Conservation (phyloP, 1,140 invertebrate species). For the Zaprionus davidi region DNA sequence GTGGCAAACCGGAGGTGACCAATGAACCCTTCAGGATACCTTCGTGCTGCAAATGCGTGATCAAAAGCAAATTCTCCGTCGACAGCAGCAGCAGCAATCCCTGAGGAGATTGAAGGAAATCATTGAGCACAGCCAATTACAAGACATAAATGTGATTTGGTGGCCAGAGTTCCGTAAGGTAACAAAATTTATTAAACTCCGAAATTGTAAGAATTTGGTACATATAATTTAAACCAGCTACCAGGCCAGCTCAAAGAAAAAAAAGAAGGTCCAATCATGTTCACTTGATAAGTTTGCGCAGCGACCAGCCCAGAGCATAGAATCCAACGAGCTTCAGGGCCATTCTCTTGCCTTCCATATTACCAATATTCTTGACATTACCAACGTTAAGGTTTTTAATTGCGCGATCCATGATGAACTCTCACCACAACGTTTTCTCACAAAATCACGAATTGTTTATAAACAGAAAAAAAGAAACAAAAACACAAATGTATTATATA, state of each 20-base stretch:
- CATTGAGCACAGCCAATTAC: not conserved
- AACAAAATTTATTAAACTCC: slow-evolving; percentile 12
- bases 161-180: slow-evolving; percentile 47
- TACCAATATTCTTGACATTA: slow-evolving; percentile 49
- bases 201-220: slow-evolving; percentile 22
- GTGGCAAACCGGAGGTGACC: slow-evolving; percentile 47
- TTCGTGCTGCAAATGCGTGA: slow-evolving; percentile 87
- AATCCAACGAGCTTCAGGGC: slow-evolving; percentile 68
- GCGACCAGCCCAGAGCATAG: slow-evolving; percentile 69
- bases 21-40: slow-evolving; percentile 85
- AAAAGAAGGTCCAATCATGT: not conserved
- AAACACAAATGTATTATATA: not conserved
- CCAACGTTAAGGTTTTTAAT: slow-evolving; percentile 51
- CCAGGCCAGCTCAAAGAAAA: not conserved
- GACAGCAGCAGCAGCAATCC: slow-evolving; percentile 6
- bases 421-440: not conserved
- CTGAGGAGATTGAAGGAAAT: not conserved
- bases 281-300: slow-evolving; percentile 67
- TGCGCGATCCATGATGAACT: slow-evolving; percentile 48
- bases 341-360: slow-evolving; percentile 58
- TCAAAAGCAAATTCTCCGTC: slow-evolving; percentile 68
- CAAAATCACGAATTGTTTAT: not conserved
- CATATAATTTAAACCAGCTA: slow-evolving; percentile 42
- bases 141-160: slow-evolving; percentile 66
- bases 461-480: not conserved